These are phyloP conservation scores for Drosophila meridiana DNA, from an alignment of 2,888 invertebrate genomes.

Conservation along the genomic window DNA sequence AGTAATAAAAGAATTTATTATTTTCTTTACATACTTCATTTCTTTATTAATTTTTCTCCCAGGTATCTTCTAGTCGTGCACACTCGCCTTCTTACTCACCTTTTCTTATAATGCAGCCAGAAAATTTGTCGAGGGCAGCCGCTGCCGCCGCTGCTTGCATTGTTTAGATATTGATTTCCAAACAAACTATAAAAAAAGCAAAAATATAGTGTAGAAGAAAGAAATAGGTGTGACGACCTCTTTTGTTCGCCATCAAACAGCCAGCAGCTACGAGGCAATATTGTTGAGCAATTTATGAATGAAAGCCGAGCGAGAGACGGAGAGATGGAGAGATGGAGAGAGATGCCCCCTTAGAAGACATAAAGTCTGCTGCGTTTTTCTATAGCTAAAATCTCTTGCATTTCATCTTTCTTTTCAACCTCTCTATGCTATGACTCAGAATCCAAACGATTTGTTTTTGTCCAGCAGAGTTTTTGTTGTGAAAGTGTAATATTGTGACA, in stretches of 20 bases:
- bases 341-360: conserved; percentile 61
- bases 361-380: conserved; percentile 60
- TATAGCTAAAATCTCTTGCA: conserved; percentile 17
- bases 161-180: conserved; percentile 70
- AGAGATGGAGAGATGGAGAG: background rate
- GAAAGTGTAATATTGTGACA: conserved; percentile 84
- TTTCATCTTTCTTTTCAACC: conserved; percentile 20
- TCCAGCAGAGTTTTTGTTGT: conserved; percentile 64
- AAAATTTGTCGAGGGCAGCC: conserved; percentile 52
- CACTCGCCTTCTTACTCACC: background rate
- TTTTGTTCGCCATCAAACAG: conserved; percentile 53
- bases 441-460: conserved; percentile 68
- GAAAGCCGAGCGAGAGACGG: conserved; percentile 38
- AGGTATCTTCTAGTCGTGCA: background rate
- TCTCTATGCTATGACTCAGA: conserved; percentile 53
- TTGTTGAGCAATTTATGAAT: conserved; percentile 73
- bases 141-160: conserved; percentile 43
- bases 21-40: background rate
- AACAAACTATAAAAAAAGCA: conserved; percentile 22
- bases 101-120: conserved; percentile 27
- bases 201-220: conserved; percentile 25
- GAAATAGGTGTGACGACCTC: conserved; percentile 73
- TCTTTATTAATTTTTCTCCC: background rate
- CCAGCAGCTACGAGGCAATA: conserved; percentile 57
- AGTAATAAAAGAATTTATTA: background rate